These are phyloP conservation scores for Apis mellifera DNA, from an alignment of 1,140 invertebrate species.

Conservation along the genomic window Amel_HAv3.1 CM009940.2:2074001-2074500, in stretches of 20 bases:
- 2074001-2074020: constrained; percentile 52
- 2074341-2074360: no score
- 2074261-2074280: neutral
- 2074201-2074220: neutral
- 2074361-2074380: no score
- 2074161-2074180: constrained; percentile 67
- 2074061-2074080: constrained; percentile 61
- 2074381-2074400: no score
- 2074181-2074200: constrained; percentile 74
- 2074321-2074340: neutral
- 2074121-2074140: constrained; percentile 78
- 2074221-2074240: neutral
- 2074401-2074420: no score
- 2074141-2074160: constrained; percentile 79
- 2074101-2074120: constrained; percentile 73
- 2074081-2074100: constrained; percentile 65
- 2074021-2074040: constrained; percentile 51
- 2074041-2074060: constrained; percentile 60
- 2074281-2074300: neutral
- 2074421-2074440: no score
- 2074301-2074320: no score
- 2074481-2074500: no score
- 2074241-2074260: neutral
- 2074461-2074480: no score
- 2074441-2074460: no score